A percentile compares a stretch with the other conserved stretches of the same genome.
Conservation (phyloP, 2,888 invertebrate genomes). For the Sphaerolaimus hirsutus region DNA sequence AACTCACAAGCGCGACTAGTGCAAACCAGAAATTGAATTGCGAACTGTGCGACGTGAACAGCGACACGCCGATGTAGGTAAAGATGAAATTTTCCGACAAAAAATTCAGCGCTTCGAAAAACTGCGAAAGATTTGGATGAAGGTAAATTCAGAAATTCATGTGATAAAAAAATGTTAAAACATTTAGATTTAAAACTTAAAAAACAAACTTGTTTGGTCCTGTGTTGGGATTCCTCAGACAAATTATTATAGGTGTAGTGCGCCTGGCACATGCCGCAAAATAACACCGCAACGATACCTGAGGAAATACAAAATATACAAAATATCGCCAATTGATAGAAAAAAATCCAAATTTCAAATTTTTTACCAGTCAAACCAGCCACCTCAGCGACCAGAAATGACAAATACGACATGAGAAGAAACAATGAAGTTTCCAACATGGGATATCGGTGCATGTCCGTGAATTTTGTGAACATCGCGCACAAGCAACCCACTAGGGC, state of each 20-base stretch:
- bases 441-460: conserved; percentile 39
- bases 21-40: conserved; percentile 72
- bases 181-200: background rate
- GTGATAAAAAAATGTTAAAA: background rate
- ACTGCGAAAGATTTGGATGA: conserved; percentile 19
- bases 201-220: conserved; percentile 48
- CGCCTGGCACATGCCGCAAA: conserved; percentile 95
- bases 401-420: conserved; percentile 87
- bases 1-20: conserved; percentile 62
- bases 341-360: background rate
- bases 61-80: conserved; percentile 88
- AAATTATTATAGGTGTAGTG: conserved; percentile 95
- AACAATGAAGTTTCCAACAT: conserved; percentile 80
- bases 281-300: conserved; percentile 74
- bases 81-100: conserved; percentile 93
- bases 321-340: background rate
- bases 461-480: conserved; percentile 43
- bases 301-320: conserved; percentile 3
- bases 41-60: conserved; percentile 61
- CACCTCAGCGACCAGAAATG: conserved; percentile 85
- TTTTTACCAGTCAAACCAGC: conserved; percentile 64
- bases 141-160: background rate
- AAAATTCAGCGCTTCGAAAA: conserved; percentile 79
- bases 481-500: conserved; percentile 59
- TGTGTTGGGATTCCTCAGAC: conserved; percentile 54